A percentile compares a stretch with the other conserved stretches of the same genome.
phyloP scores from a whole-genome alignment of 1,140 invertebrate genomes.

The Zaprionus lachaisei region DNA sequence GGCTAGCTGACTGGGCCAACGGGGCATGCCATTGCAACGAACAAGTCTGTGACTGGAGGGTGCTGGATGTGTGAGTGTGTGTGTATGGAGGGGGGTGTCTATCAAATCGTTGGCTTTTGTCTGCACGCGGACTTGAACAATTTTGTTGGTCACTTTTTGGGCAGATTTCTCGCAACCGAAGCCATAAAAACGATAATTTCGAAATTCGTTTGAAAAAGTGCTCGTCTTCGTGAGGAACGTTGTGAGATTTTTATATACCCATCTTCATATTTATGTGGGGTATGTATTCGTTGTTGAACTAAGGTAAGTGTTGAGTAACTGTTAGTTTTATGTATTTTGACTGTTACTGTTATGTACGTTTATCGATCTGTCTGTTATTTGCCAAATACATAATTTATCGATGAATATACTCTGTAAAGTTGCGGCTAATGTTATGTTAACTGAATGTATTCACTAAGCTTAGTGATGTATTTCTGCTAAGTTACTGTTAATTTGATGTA shows the following conservation, averaged over 20 bases:
- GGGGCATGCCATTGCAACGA: constrained; percentile 5
- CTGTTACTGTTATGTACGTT: too few relatives aligned
- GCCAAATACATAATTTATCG: too few relatives aligned
- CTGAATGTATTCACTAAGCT: too few relatives aligned
- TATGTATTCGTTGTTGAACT: neutral
- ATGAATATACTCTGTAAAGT: neutral
- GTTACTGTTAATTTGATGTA: too few relatives aligned
- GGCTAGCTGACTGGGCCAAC: constrained; percentile 1
- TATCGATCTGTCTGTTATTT: too few relatives aligned
- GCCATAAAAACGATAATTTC: constrained; percentile 71
- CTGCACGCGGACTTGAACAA: constrained; percentile 62
- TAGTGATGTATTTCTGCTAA: too few relatives aligned
- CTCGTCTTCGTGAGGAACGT: constrained; percentile 39
- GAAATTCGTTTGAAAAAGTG: constrained; percentile 65
- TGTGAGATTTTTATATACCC: constrained; percentile 22
- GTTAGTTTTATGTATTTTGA: too few relatives aligned
- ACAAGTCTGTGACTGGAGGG: neutral
- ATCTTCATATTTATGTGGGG: neutral
- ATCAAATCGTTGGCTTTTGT: constrained; percentile 55
- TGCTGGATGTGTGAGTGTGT: neutral
- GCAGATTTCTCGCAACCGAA: constrained; percentile 48
- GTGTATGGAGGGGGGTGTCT: neutral
- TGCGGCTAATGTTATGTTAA: neutral
- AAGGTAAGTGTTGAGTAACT: too few relatives aligned
- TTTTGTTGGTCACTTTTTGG: constrained; percentile 55